These are phyloP conservation scores for Myathropa florea DNA, from an alignment of 2,888 invertebrate species.

Conservation along the genomic window DNA sequence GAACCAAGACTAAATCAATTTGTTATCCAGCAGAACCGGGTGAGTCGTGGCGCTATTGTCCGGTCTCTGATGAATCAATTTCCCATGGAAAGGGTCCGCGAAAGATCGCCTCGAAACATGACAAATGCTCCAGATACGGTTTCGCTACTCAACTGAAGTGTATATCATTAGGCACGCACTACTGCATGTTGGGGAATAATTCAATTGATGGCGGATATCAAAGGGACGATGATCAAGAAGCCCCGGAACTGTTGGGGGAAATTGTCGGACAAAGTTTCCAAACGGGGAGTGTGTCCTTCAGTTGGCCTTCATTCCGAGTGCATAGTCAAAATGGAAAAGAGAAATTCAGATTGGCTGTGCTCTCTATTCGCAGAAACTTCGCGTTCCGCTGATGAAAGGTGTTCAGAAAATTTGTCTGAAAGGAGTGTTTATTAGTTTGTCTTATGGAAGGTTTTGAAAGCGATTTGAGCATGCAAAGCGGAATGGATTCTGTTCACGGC, in stretches of 20 bases:
- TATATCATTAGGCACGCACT: slow-evolving; percentile 3
- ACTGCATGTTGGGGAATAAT: background rate
- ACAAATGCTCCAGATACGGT: background rate
- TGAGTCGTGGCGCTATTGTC: slow-evolving; percentile 1
- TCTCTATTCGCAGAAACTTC: background rate
- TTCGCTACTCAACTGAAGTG: slow-evolving; percentile 14
- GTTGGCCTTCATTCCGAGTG: background rate
- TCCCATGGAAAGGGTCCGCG: background rate
- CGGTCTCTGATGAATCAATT: slow-evolving; percentile 51
- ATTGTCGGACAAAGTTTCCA: background rate
- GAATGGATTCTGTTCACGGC: background rate
- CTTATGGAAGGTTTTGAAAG: background rate
- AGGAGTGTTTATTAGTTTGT: background rate
- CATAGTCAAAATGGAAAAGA: background rate
- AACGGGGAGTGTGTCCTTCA: background rate
- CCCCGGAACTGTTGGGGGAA: background rate
- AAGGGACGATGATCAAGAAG: background rate
- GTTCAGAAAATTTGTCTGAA: background rate
- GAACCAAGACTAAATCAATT: slow-evolving; percentile 46
- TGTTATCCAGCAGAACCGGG: slow-evolving; percentile 35
- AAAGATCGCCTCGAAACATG: background rate
- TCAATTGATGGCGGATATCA: background rate
- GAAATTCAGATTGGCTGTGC: background rate
- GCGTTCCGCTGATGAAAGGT: background rate
- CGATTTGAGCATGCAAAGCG: too few species aligned